Conservation (phyloP, 2,797 vertebrate genomes). For the Darevskia nairensis region DNA sequence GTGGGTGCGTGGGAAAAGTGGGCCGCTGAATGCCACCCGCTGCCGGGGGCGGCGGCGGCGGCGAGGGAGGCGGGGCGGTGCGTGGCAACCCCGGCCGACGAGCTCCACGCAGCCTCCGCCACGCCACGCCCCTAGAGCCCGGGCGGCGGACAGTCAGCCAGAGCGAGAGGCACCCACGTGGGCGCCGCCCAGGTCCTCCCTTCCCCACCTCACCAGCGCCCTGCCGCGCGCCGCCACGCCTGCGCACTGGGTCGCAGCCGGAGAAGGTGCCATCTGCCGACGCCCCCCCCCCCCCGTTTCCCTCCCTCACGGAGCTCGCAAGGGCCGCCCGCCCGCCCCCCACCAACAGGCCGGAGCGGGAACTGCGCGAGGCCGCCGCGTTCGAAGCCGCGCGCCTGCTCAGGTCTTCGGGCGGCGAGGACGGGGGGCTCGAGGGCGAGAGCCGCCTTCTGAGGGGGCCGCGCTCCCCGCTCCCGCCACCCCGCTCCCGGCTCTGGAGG, state of each 20-base stretch:
- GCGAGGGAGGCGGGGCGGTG: background rate
- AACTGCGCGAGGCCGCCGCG: slow-evolving; percentile 1
- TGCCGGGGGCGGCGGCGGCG: background rate
- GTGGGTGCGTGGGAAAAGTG: background rate
- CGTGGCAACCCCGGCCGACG: too few species aligned
- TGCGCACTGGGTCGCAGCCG: slow-evolving; percentile 18
- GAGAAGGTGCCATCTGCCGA: slow-evolving; percentile 56
- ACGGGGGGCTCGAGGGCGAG: too few species aligned
- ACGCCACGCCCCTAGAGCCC: background rate
- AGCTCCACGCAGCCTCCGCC: background rate
- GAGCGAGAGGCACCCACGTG: slow-evolving; percentile 36
- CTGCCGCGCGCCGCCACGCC: slow-evolving; percentile 39
- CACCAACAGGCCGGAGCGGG: background rate
- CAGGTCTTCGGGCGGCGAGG: background rate
- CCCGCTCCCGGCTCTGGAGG: background rate
- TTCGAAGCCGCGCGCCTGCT: slow-evolving; percentile 49
- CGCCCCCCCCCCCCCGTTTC: slow-evolving; percentile 5
- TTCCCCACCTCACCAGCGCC: slow-evolving; percentile 36
- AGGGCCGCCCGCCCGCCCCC: too few species aligned
- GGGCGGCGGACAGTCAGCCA: background rate
- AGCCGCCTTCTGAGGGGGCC: background rate
- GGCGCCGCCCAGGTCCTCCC: slow-evolving; percentile 31
- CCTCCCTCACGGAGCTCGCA: slow-evolving; percentile 6
- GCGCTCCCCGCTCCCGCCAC: background rate
- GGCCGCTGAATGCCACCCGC: too few species aligned